Evolutionary conservation across 2,797 vertebrate species (phyloP), one percentile per base, ranked within the genome.

Genomic region (Darevskia mixta): DNA sequence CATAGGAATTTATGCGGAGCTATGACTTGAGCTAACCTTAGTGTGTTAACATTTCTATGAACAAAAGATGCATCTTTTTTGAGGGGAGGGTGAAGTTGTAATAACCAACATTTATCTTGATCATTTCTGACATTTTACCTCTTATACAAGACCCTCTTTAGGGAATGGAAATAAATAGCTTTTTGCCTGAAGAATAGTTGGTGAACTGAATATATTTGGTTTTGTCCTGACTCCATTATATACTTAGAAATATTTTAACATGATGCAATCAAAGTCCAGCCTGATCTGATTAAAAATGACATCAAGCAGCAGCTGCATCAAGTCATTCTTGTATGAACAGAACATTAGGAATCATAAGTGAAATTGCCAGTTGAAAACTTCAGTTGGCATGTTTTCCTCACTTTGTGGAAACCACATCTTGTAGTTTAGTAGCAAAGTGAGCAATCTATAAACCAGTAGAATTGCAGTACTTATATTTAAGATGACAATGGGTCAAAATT

Each of bases 131-230:
- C 84, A 86, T 94, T 91, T 94, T 92, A 64, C 81, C 71, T 95
- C 71, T 89, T 78, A 80, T 69, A 89, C 55, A 91, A 82, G 3
- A 89, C 38, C 72, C 69, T 89, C 88, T 93, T 91, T 90, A 82
- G 76, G 77, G 80, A 92, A 69, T 18, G 5, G 38, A 79, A 82
- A 95, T 87, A 94, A 92, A 92, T 81, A 91, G 64, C 66, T 90
- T 92, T 92, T 90, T 92, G 83, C 90, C 73, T 93, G 17, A 93
- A 90, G 91, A 90, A 86, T 83, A 94, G 92, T 88, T 91, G 66
- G 78, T 89, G 83, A 83, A 87, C 83, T 41, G 90, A 91, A 90
- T 91, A 89, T 84, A 92, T 90, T 93, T 89, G 87, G 85, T 93
- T 89, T 89, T 38, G 38, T 2, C 13, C 76, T 91, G 89, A 67